Percentiles rank a stretch among this genome's conserved stretches.
Conservation (phyloP, 2,113 vertebrate genomes). For the Cololabis saira region DNA sequence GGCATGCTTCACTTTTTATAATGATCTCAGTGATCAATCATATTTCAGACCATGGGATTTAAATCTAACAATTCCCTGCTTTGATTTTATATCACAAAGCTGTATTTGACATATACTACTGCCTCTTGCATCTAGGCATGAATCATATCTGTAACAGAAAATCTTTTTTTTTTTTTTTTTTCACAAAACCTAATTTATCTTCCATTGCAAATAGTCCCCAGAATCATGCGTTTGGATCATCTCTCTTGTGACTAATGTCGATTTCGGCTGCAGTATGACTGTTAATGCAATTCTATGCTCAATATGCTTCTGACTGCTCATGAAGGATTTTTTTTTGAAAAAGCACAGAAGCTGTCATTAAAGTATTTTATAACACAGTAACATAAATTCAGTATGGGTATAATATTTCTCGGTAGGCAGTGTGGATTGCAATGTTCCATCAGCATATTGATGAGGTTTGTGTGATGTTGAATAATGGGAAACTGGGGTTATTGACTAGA, state of each 20-base stretch:
- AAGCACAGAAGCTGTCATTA: too few relatives aligned
- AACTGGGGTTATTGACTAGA: background rate
- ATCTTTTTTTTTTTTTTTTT: too few relatives aligned
- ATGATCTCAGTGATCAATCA: constrained; percentile 1
- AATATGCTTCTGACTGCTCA: too few relatives aligned
- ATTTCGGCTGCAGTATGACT: too few relatives aligned
- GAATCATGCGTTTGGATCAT: too few relatives aligned
- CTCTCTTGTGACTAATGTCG: too few relatives aligned
- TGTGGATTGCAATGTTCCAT: constrained; percentile 6
- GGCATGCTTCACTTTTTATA: constrained; percentile 2
- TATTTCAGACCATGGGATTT: constrained; percentile 41
- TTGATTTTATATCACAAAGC: background rate
- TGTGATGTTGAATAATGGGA: constrained; percentile 36
- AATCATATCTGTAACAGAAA: too few relatives aligned
- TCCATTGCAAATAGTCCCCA: too few relatives aligned
- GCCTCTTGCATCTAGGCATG: background rate
- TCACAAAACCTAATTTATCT: too few relatives aligned
- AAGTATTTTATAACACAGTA: too few relatives aligned
- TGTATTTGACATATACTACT: background rate
- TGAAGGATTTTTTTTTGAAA: too few relatives aligned
- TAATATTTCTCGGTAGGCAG: constrained; percentile 17
- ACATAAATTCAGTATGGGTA: background rate
- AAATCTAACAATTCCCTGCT: background rate
- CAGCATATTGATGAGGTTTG: constrained; percentile 15
- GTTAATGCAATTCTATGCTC: too few relatives aligned